Percentiles rank a stretch among this genome's conserved stretches.
phyloP scores from a whole-genome alignment of 2,797 vertebrate genomes.

The Pitangus sulphuratus region DNA sequence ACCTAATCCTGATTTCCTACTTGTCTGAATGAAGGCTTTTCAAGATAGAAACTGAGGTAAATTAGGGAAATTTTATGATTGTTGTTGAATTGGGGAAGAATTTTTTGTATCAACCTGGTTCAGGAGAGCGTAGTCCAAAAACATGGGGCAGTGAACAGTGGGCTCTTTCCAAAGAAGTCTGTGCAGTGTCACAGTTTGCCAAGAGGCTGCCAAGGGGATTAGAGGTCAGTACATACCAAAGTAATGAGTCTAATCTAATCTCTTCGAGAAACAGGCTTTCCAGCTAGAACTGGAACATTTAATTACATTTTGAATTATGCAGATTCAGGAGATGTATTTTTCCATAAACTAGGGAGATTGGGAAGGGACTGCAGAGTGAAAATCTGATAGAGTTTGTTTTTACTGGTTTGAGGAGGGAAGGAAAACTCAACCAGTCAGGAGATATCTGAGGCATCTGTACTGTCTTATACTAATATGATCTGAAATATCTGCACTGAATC shows the following conservation, averaged over 20 bases:
- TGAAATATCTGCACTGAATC: not conserved
- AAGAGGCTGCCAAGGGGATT: not conserved
- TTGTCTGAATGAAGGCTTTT: not conserved
- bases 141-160: not conserved
- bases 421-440: not conserved
- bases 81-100: not conserved
- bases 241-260: conserved; percentile 19
- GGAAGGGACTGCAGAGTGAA: not conserved
- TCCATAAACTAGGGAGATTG: not conserved
- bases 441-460: not conserved
- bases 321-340: conserved; percentile 30
- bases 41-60: not conserved
- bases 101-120: not conserved
- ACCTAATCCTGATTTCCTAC: not conserved
- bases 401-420: not conserved
- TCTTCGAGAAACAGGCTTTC: conserved; percentile 26
- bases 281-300: conserved; percentile 33
- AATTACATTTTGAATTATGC: conserved; percentile 44
- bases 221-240: conserved; percentile 13
- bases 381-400: not conserved
- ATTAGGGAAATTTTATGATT: not conserved
- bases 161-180: not conserved
- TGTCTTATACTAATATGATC: not conserved
- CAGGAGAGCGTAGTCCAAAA: not conserved
- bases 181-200: not conserved